Evolutionary conservation across 2,888 invertebrate genomes (phyloP).

Genomic region (Abrostola triplasia): DNA sequence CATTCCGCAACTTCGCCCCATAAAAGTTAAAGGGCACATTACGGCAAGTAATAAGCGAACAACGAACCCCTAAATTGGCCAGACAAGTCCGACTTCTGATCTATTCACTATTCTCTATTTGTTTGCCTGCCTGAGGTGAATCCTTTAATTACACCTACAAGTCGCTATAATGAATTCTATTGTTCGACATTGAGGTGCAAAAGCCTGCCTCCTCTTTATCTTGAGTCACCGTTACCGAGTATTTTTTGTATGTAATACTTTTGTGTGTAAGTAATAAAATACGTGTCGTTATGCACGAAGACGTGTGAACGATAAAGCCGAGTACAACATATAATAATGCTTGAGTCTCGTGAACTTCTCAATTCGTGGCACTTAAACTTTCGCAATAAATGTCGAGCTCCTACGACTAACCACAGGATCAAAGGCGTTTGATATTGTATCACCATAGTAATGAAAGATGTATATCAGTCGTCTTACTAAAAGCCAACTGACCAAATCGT

Average conservation of each 20-base stretch:
- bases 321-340: conserved; percentile 26
- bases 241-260: conserved; percentile 36
- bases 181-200: conserved; percentile 26
- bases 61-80: conserved; percentile 80
- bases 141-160: conserved; percentile 41
- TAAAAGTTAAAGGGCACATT: conserved; percentile 88
- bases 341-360: conserved; percentile 51
- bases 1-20: conserved; percentile 83
- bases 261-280: conserved; percentile 44
- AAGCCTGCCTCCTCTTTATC: conserved; percentile 6
- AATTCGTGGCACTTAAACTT: conserved; percentile 50
- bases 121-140: conserved; percentile 26
- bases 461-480: background rate
- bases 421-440: background rate
- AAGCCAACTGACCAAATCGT: background rate
- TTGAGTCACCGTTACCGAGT: conserved; percentile 9
- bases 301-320: conserved; percentile 51
- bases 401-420: conserved; percentile 6
- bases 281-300: conserved; percentile 42
- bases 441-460: background rate
- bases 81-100: conserved; percentile 70
- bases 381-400: conserved; percentile 48
- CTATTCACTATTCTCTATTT: conserved; percentile 69
- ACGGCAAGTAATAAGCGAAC: conserved; percentile 86
- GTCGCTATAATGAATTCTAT: conserved; percentile 33